phyloP scores from a whole-genome alignment of 2,797 vertebrate genomes.

The Spinibarbus caldwelli region DNA sequence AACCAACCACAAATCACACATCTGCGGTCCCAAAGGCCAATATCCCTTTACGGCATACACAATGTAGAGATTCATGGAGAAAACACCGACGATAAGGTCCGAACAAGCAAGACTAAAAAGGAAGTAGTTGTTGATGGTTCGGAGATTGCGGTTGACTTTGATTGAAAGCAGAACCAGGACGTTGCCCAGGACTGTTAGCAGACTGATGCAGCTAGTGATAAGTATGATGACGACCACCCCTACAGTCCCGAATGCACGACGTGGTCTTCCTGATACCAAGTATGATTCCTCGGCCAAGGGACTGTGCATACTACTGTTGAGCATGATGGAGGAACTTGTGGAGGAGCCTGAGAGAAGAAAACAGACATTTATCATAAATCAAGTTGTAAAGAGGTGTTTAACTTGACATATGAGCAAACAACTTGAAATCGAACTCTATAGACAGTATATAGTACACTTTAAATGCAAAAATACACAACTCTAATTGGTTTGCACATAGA shows the following conservation, averaged over 20 bases:
- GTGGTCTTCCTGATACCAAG: conserved; percentile 56
- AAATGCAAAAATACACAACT: neutral
- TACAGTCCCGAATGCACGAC: conserved; percentile 72
- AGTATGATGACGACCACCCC: conserved; percentile 80
- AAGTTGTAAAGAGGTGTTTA: neutral
- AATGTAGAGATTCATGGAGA: conserved; percentile 89
- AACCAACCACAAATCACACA: conserved; percentile 90
- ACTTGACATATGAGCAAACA: neutral
- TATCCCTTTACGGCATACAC: conserved; percentile 84
- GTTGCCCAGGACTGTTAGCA: conserved; percentile 87
- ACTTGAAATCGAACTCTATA: neutral
- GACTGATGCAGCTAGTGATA: conserved; percentile 83
- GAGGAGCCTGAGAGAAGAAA: conserved; percentile 18
- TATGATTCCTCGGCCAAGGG: conserved; percentile 60
- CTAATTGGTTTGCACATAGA: neutral
- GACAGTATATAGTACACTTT: neutral
- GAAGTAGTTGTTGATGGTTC: conserved; percentile 92
- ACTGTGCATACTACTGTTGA: conserved; percentile 56
- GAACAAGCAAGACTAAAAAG: conserved; percentile 90
- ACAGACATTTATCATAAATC: neutral
- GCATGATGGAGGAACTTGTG: neutral
- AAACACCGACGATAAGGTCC: conserved; percentile 83
- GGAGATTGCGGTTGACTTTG: conserved; percentile 88
- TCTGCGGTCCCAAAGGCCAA: conserved; percentile 85
- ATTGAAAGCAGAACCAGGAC: conserved; percentile 90